Evolutionary conservation across 2,888 invertebrate species (phyloP).

Genomic region (Heliconius charithonia): DNA sequence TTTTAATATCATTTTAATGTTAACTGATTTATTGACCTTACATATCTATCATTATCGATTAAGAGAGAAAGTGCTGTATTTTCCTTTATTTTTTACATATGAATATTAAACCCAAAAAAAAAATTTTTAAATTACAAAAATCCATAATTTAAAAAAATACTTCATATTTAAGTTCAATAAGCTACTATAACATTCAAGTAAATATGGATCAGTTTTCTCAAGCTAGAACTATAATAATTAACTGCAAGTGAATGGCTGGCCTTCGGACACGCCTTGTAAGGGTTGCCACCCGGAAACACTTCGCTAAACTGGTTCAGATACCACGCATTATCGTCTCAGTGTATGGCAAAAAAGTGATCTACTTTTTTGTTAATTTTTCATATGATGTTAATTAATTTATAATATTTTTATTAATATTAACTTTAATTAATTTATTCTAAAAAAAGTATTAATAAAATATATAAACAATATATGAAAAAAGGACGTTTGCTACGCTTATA

Average conservation of each 20-base stretch:
- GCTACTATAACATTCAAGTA: not conserved
- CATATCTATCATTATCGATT: not conserved
- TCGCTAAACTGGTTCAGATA: constrained; percentile 50
- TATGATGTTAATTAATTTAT: not conserved
- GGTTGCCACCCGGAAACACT: constrained; percentile 54
- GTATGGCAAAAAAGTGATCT: constrained; percentile 30
- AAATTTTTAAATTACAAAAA: not conserved
- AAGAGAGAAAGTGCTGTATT: not conserved
- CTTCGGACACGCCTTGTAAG: constrained; percentile 53
- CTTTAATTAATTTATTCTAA: not conserved
- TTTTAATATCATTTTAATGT: not conserved
- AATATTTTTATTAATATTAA: not conserved
- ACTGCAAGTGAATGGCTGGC: constrained; percentile 54
- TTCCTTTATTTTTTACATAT: not conserved
- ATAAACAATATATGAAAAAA: too few species aligned
- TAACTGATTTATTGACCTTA: too few species aligned
- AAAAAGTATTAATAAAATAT: not conserved
- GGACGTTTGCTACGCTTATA: too few species aligned
- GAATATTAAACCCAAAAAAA: not conserved
- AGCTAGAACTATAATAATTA: constrained; percentile 12
- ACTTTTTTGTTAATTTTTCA: constrained; percentile 31
- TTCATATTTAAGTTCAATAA: not conserved
- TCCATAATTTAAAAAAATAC: too few species aligned
- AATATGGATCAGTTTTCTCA: constrained; percentile 12
- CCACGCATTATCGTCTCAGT: constrained; percentile 46